Base-by-base conservation (phyloP, 1,140 invertebrate species). In the Pogonus chalceus region DNA sequence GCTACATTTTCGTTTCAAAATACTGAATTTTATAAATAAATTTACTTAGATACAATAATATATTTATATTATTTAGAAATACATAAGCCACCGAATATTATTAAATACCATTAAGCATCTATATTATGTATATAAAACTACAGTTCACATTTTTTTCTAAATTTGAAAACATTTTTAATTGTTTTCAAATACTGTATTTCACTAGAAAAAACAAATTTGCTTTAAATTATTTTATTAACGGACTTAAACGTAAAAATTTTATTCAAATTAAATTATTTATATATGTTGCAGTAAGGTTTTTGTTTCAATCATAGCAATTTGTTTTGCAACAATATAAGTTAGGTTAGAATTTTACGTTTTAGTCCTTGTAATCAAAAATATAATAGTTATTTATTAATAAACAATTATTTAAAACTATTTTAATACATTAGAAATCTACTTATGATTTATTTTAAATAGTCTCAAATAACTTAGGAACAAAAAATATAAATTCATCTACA, bases 41-140 rank as follows among this genome's bases (percentile, higher is more conserved):
- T 18, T 10, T 43, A 43, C 3, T 9, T 43, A 16, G 9, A 43
- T 43, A 12, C 18, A 4, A 43, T 10, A 10, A 12, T 18, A 43
- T n/a, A 16, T 18, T 43, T 18, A 18, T 16, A 43, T 10, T 43
- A 16, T 43, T 43, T 43, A 43, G 37, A 43, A 43, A 43, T 31
- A 14, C 14, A 31, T 31, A 43, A 43, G 37, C 37, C 37, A 43
- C 37, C 37, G 18, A 18, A 43, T 43, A 12, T 43, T 12, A 12
- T 43, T 9, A 43, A 12, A 12, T 43, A 43, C 37, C 37, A 43
- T 43, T 43, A 43, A 10, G 3, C 18, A 43, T 12, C 4, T 43
- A 43, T 43, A 43, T 43, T 4, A 10, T 18, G 37, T 43, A 43
- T 43, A 43, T 18, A 43, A 43, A 43, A 43, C 37, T 43, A 43